phyloP scores from a whole-genome alignment of 1,140 invertebrate genomes.

The Lasioglossum baleicum region DNA sequence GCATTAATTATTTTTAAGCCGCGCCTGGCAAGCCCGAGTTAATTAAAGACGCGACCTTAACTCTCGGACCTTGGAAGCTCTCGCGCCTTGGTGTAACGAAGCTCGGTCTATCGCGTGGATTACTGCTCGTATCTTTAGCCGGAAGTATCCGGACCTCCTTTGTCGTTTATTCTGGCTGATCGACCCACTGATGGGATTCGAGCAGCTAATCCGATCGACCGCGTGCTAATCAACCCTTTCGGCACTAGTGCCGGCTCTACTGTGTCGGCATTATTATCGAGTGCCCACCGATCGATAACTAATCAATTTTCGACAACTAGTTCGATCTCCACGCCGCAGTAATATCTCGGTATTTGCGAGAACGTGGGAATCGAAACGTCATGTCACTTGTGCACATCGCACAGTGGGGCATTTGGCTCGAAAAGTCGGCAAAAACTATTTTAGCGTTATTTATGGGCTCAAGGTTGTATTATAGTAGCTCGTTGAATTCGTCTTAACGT shows the following conservation, averaged over 20 bases:
- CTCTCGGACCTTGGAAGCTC: conserved; percentile 24
- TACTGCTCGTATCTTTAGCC: conserved; percentile 1
- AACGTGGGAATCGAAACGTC: too few relatives aligned
- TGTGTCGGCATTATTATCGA: conserved; percentile 4
- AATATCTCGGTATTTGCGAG: too few relatives aligned
- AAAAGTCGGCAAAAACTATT: too few relatives aligned
- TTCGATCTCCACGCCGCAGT: too few relatives aligned
- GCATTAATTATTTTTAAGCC: conserved; percentile 44
- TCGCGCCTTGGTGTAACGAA: conserved; percentile 1
- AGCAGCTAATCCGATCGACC: conserved; percentile 29
- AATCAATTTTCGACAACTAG: neutral
- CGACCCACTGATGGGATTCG: conserved; percentile 31
- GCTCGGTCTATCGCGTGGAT: neutral
- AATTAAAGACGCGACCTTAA: conserved; percentile 47
- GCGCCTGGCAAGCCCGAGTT: conserved; percentile 10
- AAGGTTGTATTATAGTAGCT: too few relatives aligned
- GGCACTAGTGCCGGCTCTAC: neutral
- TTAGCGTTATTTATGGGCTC: too few relatives aligned
- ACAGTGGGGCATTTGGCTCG: too few relatives aligned
- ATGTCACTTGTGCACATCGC: too few relatives aligned
- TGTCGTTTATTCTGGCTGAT: conserved; percentile 62
- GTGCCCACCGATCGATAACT: neutral
- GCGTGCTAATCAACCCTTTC: conserved; percentile 38
- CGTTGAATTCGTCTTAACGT: too few relatives aligned
- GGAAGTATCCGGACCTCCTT: conserved; percentile 51